Evolutionary conservation across 1,140 invertebrate species (phyloP).

Genomic region (Diprion similis): DNA sequence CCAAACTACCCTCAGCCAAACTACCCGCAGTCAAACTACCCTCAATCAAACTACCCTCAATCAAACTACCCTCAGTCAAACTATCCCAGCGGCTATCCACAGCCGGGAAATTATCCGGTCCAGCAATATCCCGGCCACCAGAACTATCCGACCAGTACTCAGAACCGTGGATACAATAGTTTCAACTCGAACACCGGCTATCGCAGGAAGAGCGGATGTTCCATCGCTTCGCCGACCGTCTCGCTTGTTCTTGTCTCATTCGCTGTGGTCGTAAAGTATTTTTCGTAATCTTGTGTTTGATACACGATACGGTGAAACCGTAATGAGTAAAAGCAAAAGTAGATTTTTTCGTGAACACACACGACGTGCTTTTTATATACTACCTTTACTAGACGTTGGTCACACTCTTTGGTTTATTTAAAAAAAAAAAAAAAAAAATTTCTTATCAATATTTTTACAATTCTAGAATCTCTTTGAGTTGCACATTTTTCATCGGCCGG

Average conservation of each 20-base stretch:
- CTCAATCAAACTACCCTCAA: neutral
- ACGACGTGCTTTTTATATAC: too few relatives aligned
- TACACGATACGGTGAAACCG: too few relatives aligned
- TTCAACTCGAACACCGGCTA: constrained; percentile 30
- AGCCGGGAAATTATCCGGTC: constrained; percentile 29
- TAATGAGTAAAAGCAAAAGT: too few relatives aligned
- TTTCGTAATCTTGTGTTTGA: neutral
- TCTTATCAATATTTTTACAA: too few relatives aligned
- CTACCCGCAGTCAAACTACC: neutral
- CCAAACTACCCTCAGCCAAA: constrained; percentile 24
- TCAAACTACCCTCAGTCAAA: constrained; percentile 29
- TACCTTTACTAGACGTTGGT: too few relatives aligned
- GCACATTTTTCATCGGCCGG: too few relatives aligned
- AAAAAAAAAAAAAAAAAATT: too few relatives aligned
- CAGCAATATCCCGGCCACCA: constrained; percentile 24
- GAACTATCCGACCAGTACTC: constrained; percentile 29
- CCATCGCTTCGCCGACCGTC: constrained; percentile 16
- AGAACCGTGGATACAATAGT: constrained; percentile 32
- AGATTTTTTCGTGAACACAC: too few relatives aligned
- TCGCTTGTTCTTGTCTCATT: neutral
- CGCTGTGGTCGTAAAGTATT: neutral
- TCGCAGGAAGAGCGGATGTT: constrained; percentile 11
- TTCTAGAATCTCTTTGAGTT: too few relatives aligned
- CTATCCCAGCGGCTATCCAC: neutral
- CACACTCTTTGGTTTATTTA: too few relatives aligned